Evolutionary conservation across 2,797 vertebrate genomes (phyloP).

Genomic region (Etheostoma perlongum): DNA sequence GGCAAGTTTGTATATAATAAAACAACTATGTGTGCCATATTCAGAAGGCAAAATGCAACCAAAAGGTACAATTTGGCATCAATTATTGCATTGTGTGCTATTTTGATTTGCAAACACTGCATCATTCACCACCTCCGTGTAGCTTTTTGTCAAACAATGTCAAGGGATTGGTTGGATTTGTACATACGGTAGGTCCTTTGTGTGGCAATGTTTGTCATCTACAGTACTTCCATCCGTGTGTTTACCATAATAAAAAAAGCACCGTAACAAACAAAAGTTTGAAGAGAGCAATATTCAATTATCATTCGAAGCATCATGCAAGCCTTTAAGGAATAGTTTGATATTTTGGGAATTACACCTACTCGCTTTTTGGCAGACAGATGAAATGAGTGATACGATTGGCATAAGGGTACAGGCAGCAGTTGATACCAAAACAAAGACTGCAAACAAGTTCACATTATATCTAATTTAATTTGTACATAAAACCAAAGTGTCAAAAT

Average conservation of each 20-base stretch:
- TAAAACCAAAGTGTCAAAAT: background rate
- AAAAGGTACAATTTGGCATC: background rate
- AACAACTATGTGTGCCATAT: background rate
- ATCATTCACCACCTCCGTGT: background rate
- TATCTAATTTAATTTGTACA: background rate
- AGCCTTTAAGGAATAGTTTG: background rate
- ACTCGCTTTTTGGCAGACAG: rapidly evolving
- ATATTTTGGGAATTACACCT: background rate
- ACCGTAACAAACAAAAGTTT: background rate
- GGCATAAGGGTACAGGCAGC: background rate
- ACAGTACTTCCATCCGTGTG: background rate
- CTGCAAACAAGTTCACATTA: background rate
- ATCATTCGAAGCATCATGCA: background rate
- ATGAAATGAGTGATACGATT: background rate
- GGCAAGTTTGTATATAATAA: background rate
- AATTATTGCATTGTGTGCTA: background rate
- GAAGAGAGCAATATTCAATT: background rate
- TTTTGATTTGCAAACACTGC: background rate
- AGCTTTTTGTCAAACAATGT: background rate
- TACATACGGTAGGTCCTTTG: background rate
- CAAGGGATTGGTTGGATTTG: background rate
- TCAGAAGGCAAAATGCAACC: no score
- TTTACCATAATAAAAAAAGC: background rate
- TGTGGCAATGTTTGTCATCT: background rate
- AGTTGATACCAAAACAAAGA: background rate